Evolutionary conservation across 2,797 vertebrate genomes (phyloP).

Genomic region (Eulemur albifrons): DNA sequence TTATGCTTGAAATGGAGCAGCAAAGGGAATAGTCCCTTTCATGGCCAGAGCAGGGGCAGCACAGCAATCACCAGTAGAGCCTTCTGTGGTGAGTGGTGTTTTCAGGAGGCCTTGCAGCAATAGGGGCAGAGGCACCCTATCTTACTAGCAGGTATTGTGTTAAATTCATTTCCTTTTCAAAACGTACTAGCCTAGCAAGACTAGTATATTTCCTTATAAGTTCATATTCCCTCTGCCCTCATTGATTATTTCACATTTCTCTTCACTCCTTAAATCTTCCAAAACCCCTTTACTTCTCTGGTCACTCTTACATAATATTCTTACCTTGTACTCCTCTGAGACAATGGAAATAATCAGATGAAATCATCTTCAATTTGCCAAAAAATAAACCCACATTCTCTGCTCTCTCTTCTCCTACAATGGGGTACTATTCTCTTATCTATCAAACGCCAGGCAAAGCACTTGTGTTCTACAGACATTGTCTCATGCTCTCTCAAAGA

Average conservation of each 20-base stretch:
- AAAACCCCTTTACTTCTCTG: not conserved
- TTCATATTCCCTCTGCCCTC: not conserved
- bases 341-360: not conserved
- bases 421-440: not conserved
- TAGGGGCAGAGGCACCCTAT: too few species aligned
- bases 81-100: not conserved
- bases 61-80: too few species aligned
- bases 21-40: not conserved
- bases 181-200: not conserved
- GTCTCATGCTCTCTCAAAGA: not conserved
- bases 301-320: not conserved
- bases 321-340: not conserved
- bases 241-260: not conserved
- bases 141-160: not conserved
- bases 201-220: not conserved
- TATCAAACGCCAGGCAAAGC: not conserved
- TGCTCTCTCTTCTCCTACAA: not conserved
- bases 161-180: not conserved
- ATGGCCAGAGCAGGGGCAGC: not conserved
- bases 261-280: not conserved
- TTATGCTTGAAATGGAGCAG: not conserved
- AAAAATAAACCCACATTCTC: not conserved
- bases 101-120: not conserved
- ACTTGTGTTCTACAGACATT: not conserved
- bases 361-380: not conserved